A percentile compares a stretch with the other conserved stretches of the same genome.
phyloP scores from a whole-genome alignment of 2,888 invertebrate genomes.

The Leptinotarsa juncta region DNA sequence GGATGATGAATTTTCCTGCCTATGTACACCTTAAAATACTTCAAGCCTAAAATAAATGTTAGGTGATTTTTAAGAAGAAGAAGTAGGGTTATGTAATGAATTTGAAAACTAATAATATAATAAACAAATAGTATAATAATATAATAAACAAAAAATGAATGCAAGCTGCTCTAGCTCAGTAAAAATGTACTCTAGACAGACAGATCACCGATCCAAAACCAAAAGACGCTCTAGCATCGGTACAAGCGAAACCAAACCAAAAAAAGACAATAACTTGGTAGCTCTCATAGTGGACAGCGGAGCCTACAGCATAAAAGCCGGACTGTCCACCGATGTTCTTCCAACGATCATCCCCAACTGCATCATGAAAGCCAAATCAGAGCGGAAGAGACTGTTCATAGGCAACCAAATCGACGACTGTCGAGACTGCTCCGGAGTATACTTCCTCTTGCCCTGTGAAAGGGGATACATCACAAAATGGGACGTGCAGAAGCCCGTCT shows the following conservation, averaged over 20 bases:
- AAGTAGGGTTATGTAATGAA: background rate
- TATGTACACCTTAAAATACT: too few species aligned
- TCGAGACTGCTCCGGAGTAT: slow-evolving; percentile 93
- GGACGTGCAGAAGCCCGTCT: slow-evolving; percentile 95
- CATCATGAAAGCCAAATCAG: slow-evolving; percentile 98
- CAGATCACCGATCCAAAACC: slow-evolving; percentile 32
- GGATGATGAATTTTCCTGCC: too few species aligned
- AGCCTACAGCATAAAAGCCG: slow-evolving; percentile 87
- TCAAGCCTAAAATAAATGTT: too few species aligned
- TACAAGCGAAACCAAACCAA: slow-evolving; percentile 29
- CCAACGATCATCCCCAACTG: slow-evolving; percentile 91
- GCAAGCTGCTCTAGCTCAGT: background rate
- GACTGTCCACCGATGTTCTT: slow-evolving; percentile 75
- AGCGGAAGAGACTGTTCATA: slow-evolving; percentile 91
- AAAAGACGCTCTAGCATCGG: slow-evolving; percentile 39
- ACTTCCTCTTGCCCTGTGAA: slow-evolving; percentile 93
- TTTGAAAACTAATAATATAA: background rate
- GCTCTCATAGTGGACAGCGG: slow-evolving; percentile 80
- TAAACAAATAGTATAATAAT: background rate
- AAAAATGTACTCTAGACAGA: slow-evolving; percentile 32
- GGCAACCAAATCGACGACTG: slow-evolving; percentile 97
- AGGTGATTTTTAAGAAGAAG: background rate
- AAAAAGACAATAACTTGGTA: slow-evolving; percentile 36
- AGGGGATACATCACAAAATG: slow-evolving; percentile 96
- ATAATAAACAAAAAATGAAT: slow-evolving; percentile 7